Evolutionary conservation across 2,888 invertebrate species (phyloP).

Genomic region (Seladonia tumulorum): DNA sequence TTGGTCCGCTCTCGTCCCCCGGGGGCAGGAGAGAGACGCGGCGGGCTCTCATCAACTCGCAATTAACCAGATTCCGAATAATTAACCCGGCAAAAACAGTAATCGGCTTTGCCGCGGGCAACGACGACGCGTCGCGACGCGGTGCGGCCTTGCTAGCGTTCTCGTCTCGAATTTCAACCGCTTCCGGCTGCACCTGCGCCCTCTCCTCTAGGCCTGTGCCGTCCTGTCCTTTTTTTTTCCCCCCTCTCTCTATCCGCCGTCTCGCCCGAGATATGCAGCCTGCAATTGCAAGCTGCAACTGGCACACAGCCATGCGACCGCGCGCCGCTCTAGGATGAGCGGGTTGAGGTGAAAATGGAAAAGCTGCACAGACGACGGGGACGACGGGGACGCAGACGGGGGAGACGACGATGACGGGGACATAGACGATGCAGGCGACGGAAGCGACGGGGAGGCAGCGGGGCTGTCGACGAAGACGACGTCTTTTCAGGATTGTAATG

Average conservation of each 20-base stretch:
- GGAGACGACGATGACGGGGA: conserved; percentile 18
- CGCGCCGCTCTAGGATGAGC: conserved; percentile 46
- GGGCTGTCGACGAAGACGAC: conserved; percentile 58
- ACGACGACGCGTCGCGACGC: conserved; percentile 1
- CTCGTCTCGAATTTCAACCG: conserved; percentile 55
- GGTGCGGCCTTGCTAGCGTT: not conserved
- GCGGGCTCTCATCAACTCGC: conserved; percentile 23
- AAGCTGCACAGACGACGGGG: conserved; percentile 59
- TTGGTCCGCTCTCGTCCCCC: not conserved
- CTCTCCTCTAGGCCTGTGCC: conserved; percentile 2
- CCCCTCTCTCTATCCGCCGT: not conserved
- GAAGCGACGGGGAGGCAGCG: conserved; percentile 25
- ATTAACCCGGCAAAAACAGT: conserved; percentile 46
- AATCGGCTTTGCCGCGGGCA: conserved; percentile 38
- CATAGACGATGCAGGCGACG: conserved; percentile 23
- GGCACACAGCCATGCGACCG: conserved; percentile 77
- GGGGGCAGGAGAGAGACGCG: not conserved
- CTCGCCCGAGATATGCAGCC: conserved; percentile 59
- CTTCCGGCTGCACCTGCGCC: conserved; percentile 56
- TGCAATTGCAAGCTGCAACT: conserved; percentile 77
- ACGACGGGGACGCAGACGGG: conserved; percentile 24
- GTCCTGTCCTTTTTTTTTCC: conserved; percentile 13
- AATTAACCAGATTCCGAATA: conserved; percentile 51
- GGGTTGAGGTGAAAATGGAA: conserved; percentile 76
- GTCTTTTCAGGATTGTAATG: conserved; percentile 80